A percentile compares a stretch with the other conserved stretches of the same genome.
Evolutionary conservation across 1,140 invertebrate genomes (phyloP).

Genomic region (Laupala kohalensis): DNA sequence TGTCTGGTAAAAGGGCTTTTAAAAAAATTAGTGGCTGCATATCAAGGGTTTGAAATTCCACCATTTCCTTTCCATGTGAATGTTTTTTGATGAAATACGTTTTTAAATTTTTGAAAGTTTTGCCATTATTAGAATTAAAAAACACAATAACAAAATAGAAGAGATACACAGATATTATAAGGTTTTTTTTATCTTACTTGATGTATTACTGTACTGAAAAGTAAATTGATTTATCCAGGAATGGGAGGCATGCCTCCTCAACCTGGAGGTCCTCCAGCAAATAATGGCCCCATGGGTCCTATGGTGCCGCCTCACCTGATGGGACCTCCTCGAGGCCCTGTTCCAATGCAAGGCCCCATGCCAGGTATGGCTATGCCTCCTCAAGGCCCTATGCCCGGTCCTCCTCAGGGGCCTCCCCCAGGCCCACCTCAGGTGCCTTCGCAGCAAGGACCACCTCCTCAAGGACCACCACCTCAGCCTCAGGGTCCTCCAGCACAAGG

Average conservation of each 20-base stretch:
- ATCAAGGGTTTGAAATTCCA: too few species aligned
- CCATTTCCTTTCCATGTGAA: too few species aligned
- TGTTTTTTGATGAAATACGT: too few species aligned
- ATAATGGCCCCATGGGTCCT: background rate
- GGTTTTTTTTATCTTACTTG: background rate
- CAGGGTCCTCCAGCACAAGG: background rate
- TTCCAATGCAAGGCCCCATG: background rate
- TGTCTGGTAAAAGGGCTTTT: too few species aligned
- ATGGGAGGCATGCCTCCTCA: background rate
- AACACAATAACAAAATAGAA: too few species aligned
- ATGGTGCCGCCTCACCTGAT: background rate
- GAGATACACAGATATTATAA: too few species aligned
- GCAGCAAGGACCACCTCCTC: background rate
- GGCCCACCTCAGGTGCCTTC: background rate
- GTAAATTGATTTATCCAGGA: background rate
- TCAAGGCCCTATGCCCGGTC: background rate
- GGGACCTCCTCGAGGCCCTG: background rate
- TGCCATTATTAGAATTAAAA: too few species aligned
- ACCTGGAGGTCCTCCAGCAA: background rate
- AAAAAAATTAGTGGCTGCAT: too few species aligned
- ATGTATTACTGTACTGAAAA: background rate
- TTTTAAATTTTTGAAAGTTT: too few species aligned
- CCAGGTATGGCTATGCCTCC: background rate
- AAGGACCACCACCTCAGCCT: background rate
- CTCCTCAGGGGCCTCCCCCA: background rate